A percentile compares a stretch with the other conserved stretches of the same genome.
These are phyloP conservation scores for Siderastrea siderea DNA, from an alignment of 92 coral and sea anemone species.

Conservation along the genomic window DNA sequence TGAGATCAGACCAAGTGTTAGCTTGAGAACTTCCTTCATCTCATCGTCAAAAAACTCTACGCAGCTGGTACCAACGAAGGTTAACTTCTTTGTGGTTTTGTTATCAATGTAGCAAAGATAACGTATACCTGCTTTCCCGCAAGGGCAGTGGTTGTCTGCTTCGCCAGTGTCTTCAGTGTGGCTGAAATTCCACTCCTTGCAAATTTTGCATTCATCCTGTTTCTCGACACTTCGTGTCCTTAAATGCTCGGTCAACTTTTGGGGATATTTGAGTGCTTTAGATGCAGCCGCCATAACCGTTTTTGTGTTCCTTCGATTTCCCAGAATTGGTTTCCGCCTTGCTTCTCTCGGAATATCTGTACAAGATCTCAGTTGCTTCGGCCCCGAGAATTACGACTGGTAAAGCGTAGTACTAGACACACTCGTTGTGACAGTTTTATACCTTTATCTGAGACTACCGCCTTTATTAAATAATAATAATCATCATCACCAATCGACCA, in stretches of 20 bases:
- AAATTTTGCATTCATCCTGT: conserved; percentile 28
- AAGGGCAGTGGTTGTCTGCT: conserved; percentile 38
- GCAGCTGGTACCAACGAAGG: conserved; percentile 53
- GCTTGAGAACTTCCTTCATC: conserved; percentile 53
- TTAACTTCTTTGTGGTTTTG: conserved; percentile 21
- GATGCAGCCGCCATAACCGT: conserved; percentile 8
- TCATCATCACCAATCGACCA: too few relatives aligned
- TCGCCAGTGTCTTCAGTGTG: conserved; percentile 28
- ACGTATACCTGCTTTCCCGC: conserved; percentile 56
- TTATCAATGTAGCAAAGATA: conserved; percentile 45
- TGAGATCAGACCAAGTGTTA: conserved; percentile 22
- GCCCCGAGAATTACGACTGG: too few relatives aligned
- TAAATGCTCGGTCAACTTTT: conserved; percentile 35
- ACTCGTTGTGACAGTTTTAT: too few relatives aligned
- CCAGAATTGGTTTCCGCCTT: too few relatives aligned
- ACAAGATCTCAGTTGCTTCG: too few relatives aligned
- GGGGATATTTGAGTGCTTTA: conserved; percentile 24
- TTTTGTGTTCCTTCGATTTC: too few relatives aligned
- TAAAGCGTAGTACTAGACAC: too few relatives aligned
- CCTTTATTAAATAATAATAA: too few relatives aligned
- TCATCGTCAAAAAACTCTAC: conserved; percentile 54
- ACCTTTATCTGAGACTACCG: too few relatives aligned
- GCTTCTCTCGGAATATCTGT: too few relatives aligned
- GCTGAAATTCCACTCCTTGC: conserved; percentile 36
- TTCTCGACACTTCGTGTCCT: conserved; percentile 25